A percentile compares a stretch with the other conserved stretches of the same genome.
Conservation (phyloP, 2,888 invertebrate species). For the Euzophera pinguis region DNA sequence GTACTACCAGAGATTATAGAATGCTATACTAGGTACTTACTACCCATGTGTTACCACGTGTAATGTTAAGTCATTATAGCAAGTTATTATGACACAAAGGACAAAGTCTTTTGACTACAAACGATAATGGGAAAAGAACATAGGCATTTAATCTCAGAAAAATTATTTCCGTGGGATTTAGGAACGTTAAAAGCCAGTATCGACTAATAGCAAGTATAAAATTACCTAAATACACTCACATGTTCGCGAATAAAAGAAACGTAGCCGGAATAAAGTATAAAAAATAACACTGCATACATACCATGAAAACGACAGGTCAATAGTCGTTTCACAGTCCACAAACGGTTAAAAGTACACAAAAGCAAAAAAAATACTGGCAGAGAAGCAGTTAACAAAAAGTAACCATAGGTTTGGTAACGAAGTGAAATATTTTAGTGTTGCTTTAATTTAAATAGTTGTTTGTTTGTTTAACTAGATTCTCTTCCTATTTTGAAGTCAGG, state of each 20-base stretch:
- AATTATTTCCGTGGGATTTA: too few species aligned
- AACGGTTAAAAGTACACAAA: conserved; percentile 2
- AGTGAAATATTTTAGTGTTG: background rate
- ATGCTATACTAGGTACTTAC: too few species aligned
- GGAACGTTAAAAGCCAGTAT: too few species aligned
- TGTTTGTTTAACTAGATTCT: background rate
- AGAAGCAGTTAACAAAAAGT: background rate
- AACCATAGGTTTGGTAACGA: background rate
- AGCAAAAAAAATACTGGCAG: background rate
- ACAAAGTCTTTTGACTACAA: too few species aligned
- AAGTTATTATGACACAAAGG: too few species aligned
- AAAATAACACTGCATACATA: background rate
- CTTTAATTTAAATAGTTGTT: background rate
- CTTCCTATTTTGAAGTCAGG: too few species aligned
- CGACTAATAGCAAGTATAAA: too few species aligned
- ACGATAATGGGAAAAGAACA: too few species aligned
- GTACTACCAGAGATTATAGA: too few species aligned
- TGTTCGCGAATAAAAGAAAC: background rate
- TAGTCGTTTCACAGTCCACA: conserved; percentile 5
- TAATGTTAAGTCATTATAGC: too few species aligned
- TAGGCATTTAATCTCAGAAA: too few species aligned
- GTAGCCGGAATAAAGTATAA: background rate
- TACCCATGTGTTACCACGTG: too few species aligned
- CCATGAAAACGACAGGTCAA: conserved; percentile 3
- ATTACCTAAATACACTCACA: background rate